phyloP scores from a whole-genome alignment of 2,888 invertebrate genomes.

The Napeogenes sylphis region DNA sequence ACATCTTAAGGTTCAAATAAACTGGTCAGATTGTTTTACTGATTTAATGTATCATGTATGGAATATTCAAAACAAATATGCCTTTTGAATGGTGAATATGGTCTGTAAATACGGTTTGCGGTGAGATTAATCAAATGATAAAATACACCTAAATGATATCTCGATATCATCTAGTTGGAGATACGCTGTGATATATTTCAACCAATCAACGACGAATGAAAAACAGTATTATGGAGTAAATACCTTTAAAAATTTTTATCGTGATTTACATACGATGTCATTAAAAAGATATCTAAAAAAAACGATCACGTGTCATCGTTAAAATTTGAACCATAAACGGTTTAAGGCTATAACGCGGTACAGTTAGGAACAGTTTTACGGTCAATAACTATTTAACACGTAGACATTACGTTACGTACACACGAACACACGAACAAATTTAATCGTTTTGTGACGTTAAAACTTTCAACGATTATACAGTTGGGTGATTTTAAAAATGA shows the following conservation, averaged over 20 bases:
- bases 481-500: constrained; percentile 31
- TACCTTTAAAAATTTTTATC: no score
- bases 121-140: constrained; percentile 5
- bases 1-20: not conserved
- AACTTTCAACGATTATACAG: constrained; percentile 28
- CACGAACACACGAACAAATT: constrained; percentile 58
- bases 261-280: no score
- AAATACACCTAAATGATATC: constrained; percentile 2
- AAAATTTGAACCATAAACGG: constrained; percentile 53
- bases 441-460: constrained; percentile 41
- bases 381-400: constrained; percentile 58
- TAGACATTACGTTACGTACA: constrained; percentile 46
- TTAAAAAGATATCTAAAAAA: constrained; percentile 22
- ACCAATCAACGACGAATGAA: no score
- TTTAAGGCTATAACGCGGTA: constrained; percentile 51
- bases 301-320: constrained; percentile 48
- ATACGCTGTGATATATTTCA: no score
- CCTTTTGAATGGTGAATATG: constrained; percentile 34
- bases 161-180: not conserved
- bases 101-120: constrained; percentile 35
- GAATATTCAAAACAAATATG: constrained; percentile 35
- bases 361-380: constrained; percentile 56
- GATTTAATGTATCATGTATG: constrained; percentile 28
- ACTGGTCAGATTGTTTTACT: constrained; percentile 13
- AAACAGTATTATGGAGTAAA: no score